Evolutionary conservation across 53 echinoderm and acorn worm species (phyloP), one percentile per base, ranked within the genome.

Genomic region (Paelopatides confundens): DNA sequence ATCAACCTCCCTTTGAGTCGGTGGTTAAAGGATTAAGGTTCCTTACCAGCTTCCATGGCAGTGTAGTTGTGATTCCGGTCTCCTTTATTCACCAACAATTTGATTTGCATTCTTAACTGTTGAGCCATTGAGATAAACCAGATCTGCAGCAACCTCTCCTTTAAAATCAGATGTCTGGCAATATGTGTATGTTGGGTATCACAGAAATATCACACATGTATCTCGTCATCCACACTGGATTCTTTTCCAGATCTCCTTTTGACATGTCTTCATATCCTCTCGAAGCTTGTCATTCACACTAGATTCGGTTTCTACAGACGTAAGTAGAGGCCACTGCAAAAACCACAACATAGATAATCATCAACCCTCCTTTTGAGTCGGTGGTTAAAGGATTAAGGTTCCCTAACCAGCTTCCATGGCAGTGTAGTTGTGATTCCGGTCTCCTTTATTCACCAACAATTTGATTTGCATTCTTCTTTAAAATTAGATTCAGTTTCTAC

Each of bases 391-490:
- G 48, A 77, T 51, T 31, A 77, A 31, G 5, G 21, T 28, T 28
- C 77, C n/a, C n/a, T n/a, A n/a, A n/a, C n/a, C n/a, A n/a, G n/a
- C 29, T 48, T 77, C 77, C 38, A 77, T 27, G 24, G 27, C 77
- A 49, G 50, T 14, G 49, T 21, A 77, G 77, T 77, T 77, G 3
- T 51, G 78, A 50, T 24, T 14, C 30, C 18, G 38, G 52, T 77
- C 78, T 1, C 78, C 78, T 77, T 77, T 77, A 27, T 77, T 77
- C 26, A 77, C 78, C 3, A 50, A n/a, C n/a, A 77, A 38, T 9
- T 2, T 50, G 29, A 77, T n/a, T n/a, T n/a, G n/a, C n/a, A n/a
- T n/a, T n/a, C n/a, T n/a, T n/a, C 50, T 47, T 77, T 8, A 31
- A 31, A 26, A 11, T 6, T 14, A 35, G n/a, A n/a, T n/a, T n/a